Percentiles rank a stretch among this genome's conserved stretches.
phyloP scores from a whole-genome alignment of 1,140 invertebrate species.

The Hirudo medicinalis region DNA sequence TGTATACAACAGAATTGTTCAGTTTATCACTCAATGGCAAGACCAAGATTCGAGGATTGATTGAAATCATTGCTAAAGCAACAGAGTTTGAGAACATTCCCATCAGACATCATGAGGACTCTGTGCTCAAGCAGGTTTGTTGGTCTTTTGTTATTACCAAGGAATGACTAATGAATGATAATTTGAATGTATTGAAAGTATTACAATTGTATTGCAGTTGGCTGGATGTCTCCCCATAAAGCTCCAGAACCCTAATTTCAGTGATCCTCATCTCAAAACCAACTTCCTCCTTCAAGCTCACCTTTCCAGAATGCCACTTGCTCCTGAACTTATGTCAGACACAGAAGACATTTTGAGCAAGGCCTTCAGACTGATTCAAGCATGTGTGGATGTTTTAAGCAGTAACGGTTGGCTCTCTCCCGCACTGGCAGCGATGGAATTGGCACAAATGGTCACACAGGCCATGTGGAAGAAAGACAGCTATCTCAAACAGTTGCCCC shows the following conservation, averaged over 20 bases:
- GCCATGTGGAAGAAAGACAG: conserved; percentile 99
- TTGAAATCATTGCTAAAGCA: conserved; percentile 95
- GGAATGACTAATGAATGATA: not conserved
- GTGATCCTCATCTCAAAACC: conserved; percentile 93
- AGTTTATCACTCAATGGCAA: conserved; percentile 89
- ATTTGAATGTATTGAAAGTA: conserved; percentile 10
- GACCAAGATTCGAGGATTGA: conserved; percentile 86
- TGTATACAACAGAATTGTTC: conserved; percentile 64
- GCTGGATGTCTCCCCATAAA: conserved; percentile 66
- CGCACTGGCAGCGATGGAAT: conserved; percentile 95
- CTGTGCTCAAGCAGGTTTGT: conserved; percentile 52
- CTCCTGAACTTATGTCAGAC: conserved; percentile 87
- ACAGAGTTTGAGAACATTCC: conserved; percentile 89
- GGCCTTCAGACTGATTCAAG: conserved; percentile 68
- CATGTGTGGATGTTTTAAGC: conserved; percentile 94
- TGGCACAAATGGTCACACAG: conserved; percentile 98
- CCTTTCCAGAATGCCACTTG: conserved; percentile 75
- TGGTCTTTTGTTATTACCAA: not conserved
- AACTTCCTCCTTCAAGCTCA: conserved; percentile 86
- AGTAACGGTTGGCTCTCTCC: conserved; percentile 95
- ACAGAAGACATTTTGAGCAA: conserved; percentile 79
- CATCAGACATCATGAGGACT: conserved; percentile 87
- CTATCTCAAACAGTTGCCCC: conserved; percentile 88
- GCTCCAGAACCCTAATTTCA: conserved; percentile 59
- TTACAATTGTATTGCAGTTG: conserved; percentile 47